phyloP scores from a whole-genome alignment of 2,888 invertebrate genomes.

The Hedychridium roseum region DNA sequence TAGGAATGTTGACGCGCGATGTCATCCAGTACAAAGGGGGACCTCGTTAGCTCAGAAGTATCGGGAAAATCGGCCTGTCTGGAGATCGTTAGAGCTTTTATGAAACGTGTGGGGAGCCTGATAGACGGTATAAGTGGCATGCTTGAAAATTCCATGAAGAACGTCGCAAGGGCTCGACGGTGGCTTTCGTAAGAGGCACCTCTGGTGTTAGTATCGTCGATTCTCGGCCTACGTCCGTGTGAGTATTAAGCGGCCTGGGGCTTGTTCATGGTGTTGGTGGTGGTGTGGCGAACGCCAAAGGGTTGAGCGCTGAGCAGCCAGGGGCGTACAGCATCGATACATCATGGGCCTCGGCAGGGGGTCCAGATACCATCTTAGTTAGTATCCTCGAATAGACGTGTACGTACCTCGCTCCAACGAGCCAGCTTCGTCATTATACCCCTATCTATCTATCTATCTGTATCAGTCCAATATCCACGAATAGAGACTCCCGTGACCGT shows the following conservation, averaged over 20 bases:
- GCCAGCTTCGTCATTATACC: slow-evolving; percentile 49
- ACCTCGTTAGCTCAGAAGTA: no score
- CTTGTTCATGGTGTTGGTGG: slow-evolving; percentile 8
- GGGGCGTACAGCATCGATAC: slow-evolving; percentile 60
- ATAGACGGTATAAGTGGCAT: slow-evolving; percentile 6
- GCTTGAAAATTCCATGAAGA: slow-evolving; percentile 16
- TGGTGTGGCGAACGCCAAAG: slow-evolving; percentile 17
- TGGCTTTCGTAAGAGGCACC: slow-evolving; percentile 17
- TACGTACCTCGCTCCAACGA: slow-evolving; percentile 39
- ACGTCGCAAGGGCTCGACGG: slow-evolving; percentile 4
- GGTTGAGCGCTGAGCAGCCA: slow-evolving; percentile 38
- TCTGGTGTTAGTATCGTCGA: slow-evolving; percentile 29
- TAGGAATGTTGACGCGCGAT: no score
- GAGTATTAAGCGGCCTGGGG: slow-evolving; percentile 22
- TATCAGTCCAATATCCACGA: slow-evolving; percentile 43
- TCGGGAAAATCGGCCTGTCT: no score
- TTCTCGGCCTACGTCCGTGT: slow-evolving; percentile 17
- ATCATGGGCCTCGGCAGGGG: slow-evolving; percentile 59
- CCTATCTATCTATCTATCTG: slow-evolving; percentile 47
- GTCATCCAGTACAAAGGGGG: no score
- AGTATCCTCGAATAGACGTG: slow-evolving; percentile 52
- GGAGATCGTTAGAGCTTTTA: no score
- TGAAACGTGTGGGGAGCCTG: no score
- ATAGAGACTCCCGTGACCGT: slow-evolving; percentile 8
- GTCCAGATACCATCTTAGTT: slow-evolving; percentile 54